Percentiles rank a stretch among this genome's conserved stretches.
These are phyloP conservation scores for Vesta saturnalis DNA, from an alignment of 2,888 invertebrate species.

Conservation along the genomic window DNA sequence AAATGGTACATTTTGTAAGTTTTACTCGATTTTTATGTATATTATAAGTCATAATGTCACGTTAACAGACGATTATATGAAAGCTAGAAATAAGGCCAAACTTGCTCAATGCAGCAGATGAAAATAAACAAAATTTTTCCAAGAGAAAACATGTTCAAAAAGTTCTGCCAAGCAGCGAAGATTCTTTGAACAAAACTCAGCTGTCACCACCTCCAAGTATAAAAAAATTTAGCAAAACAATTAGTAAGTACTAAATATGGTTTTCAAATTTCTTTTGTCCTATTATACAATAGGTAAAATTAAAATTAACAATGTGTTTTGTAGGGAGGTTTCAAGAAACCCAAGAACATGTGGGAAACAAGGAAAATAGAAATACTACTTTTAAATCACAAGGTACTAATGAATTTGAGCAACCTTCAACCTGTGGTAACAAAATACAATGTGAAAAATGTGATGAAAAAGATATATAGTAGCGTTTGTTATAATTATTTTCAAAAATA, in stretches of 20 bases:
- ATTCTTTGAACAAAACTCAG: background rate
- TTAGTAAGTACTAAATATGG: background rate
- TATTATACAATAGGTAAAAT: background rate
- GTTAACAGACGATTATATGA: conserved; percentile 1
- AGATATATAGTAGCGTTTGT: background rate
- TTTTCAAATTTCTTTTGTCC: background rate
- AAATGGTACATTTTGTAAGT: background rate
- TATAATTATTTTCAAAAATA: background rate
- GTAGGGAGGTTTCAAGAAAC: conserved; percentile 5
- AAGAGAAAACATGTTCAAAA: background rate
- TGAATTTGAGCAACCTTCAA: conserved; percentile 1
- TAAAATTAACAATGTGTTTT: background rate
- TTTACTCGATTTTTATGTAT: background rate
- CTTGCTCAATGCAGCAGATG: background rate
- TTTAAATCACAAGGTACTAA: background rate
- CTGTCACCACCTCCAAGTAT: background rate
- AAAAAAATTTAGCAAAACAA: background rate
- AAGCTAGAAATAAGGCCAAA: background rate
- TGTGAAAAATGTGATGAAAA: background rate
- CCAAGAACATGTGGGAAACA: background rate
- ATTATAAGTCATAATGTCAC: background rate
- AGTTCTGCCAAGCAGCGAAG: background rate
- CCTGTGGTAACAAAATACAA: background rate
- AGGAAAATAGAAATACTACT: background rate
- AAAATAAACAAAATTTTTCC: background rate